These are phyloP conservation scores for Leptura quadrifasciata DNA, from an alignment of 2,888 invertebrate species.

Conservation along the genomic window DNA sequence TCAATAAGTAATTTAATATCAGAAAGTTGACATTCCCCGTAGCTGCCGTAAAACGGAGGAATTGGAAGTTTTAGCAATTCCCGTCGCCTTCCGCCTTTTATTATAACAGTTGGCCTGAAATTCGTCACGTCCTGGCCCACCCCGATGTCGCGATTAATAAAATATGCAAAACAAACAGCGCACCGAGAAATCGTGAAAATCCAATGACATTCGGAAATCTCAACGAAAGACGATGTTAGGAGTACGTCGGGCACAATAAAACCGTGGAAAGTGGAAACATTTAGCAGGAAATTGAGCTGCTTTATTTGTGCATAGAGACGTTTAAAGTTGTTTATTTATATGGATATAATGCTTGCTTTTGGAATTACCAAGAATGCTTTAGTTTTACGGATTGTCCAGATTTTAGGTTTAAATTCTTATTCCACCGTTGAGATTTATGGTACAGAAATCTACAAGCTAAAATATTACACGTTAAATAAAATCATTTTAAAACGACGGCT, in stretches of 20 bases:
- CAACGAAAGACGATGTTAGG: slow-evolving; percentile 47
- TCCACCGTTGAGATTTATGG: background rate
- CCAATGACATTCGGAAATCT: slow-evolving; percentile 60
- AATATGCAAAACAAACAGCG: slow-evolving; percentile 67
- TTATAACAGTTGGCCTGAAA: slow-evolving; percentile 58
- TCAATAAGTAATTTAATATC: slow-evolving; percentile 54
- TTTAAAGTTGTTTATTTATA: slow-evolving; percentile 49
- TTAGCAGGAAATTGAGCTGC: slow-evolving; percentile 53
- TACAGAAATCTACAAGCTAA: background rate
- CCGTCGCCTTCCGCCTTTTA: slow-evolving; percentile 57
- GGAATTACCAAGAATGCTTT: slow-evolving; percentile 33
- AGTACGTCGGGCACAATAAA: slow-evolving; percentile 53
- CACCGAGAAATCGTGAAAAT: slow-evolving; percentile 57
- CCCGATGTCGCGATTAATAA: slow-evolving; percentile 63
- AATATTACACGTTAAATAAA: background rate
- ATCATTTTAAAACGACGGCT: background rate
- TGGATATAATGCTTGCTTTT: slow-evolving; percentile 28
- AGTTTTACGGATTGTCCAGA: slow-evolving; percentile 22
- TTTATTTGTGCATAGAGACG: slow-evolving; percentile 47
- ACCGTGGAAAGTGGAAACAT: slow-evolving; percentile 51
- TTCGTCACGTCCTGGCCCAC: slow-evolving; percentile 56
- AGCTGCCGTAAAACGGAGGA: slow-evolving; percentile 26
- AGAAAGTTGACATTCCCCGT: slow-evolving; percentile 37
- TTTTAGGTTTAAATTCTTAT: slow-evolving; percentile 9
- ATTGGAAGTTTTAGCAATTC: slow-evolving; percentile 55